phyloP scores from a whole-genome alignment of 2,113 vertebrate species.

The Mus musculus region DNA sequence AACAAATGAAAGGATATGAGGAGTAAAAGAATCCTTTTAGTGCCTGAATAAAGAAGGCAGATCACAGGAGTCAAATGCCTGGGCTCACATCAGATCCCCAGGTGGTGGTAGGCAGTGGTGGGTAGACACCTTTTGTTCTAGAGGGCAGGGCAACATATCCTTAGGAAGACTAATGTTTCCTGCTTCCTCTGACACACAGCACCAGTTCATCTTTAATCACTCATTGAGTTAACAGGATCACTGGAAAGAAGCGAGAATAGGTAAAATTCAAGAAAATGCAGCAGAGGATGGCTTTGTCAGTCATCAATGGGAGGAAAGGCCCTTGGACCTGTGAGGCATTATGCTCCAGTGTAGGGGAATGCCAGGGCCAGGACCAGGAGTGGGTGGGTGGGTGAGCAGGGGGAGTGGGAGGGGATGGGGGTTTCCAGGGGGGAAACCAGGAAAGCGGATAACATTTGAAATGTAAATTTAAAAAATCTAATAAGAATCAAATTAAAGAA shows the following conservation, averaged over 20 bases:
- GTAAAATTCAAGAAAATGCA: neutral
- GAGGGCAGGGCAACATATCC: neutral
- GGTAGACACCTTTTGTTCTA: neutral
- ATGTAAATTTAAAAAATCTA: no score
- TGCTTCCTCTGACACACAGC: neutral
- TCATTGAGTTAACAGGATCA: neutral
- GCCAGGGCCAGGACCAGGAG: no score
- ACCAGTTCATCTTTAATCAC: constrained; percentile 22
- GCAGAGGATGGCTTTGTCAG: no score
- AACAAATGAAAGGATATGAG: neutral
- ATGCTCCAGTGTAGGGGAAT: no score
- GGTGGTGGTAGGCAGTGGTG: no score
- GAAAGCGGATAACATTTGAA: no score
- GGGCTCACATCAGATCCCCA: neutral
- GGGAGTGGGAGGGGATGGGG: no score
- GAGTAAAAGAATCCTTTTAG: neutral
- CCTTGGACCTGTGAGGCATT: no score
- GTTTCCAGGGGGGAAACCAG: no score
- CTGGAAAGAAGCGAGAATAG: neutral
- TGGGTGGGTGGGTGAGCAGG: no score
- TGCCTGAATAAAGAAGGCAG: constrained; percentile 16
- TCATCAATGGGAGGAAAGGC: no score
- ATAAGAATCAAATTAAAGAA: no score
- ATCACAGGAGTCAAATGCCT: neutral
- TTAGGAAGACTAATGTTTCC: neutral